phyloP scores from a whole-genome alignment of 2,797 vertebrate species.

The Lacerta bilineata region DNA sequence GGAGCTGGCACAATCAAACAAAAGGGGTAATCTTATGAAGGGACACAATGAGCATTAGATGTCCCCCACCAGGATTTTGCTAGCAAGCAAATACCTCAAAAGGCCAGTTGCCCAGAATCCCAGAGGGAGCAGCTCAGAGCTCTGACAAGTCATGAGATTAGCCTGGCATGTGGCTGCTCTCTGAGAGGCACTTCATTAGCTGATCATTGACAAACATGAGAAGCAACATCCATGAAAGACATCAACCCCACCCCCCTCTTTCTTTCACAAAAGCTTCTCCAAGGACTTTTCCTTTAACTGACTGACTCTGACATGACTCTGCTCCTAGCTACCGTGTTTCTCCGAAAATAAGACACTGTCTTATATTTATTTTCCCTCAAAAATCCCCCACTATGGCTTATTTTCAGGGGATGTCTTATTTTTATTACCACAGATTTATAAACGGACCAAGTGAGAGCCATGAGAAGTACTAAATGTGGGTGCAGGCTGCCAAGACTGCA shows the following conservation, averaged over 20 bases:
- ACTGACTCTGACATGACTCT: neutral
- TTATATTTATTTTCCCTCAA: too few relatives aligned
- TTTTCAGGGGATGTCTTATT: too few relatives aligned
- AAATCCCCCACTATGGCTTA: too few relatives aligned
- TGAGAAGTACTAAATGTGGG: too few relatives aligned
- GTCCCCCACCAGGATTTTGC: neutral
- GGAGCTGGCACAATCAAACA: neutral
- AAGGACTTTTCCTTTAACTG: neutral
- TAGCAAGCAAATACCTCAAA: neutral
- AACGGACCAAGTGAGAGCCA: too few relatives aligned
- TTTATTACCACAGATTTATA: too few relatives aligned
- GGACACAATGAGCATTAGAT: neutral
- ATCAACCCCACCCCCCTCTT: too few relatives aligned
- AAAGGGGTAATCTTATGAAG: neutral
- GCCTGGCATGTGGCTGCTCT: neutral
- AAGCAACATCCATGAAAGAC: too few relatives aligned
- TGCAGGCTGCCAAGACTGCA: too few relatives aligned
- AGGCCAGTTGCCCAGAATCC: neutral
- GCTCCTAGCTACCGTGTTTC: too few relatives aligned
- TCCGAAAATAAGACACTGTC: too few relatives aligned
- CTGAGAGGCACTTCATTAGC: neutral
- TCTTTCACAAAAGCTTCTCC: neutral
- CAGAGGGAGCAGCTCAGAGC: too few relatives aligned
- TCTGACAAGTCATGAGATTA: neutral
- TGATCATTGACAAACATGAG: neutral